phyloP scores from a whole-genome alignment of 2,888 invertebrate species.

The Flabesymbios commensalis region DNA sequence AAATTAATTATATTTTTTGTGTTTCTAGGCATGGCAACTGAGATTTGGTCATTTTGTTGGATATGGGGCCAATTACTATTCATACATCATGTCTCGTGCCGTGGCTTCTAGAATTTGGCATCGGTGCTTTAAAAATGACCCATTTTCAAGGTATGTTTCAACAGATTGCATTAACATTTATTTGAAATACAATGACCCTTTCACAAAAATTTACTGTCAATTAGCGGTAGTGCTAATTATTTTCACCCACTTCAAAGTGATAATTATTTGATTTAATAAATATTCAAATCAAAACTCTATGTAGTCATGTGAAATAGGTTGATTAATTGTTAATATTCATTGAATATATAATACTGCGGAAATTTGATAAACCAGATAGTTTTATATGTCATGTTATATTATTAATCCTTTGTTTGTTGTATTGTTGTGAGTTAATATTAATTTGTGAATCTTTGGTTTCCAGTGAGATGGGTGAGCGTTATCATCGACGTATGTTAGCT shows the following conservation, averaged over 20 bases:
- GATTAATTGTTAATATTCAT: background rate
- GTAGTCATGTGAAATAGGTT: background rate
- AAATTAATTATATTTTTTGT: too few relatives aligned
- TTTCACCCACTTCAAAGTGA: too few relatives aligned
- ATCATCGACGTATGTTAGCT: slow-evolving; percentile 76
- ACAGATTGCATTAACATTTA: background rate
- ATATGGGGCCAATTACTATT: slow-evolving; percentile 98
- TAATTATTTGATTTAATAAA: too few relatives aligned
- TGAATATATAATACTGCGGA: background rate
- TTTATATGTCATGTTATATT: background rate
- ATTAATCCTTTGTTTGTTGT: background rate
- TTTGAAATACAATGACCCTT: background rate
- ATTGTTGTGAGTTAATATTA: background rate
- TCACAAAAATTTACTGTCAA: background rate
- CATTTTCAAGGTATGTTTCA: slow-evolving; percentile 53
- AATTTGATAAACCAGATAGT: background rate
- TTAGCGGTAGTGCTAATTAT: too few relatives aligned
- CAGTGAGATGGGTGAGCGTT: slow-evolving; percentile 77
- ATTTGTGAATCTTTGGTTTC: slow-evolving; percentile 37
- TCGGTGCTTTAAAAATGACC: slow-evolving; percentile 75
- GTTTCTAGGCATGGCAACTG: slow-evolving; percentile 83
- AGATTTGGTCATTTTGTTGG: slow-evolving; percentile 95
- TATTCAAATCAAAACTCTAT: too few relatives aligned
- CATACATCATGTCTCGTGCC: slow-evolving; percentile 92
- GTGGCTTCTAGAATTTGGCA: slow-evolving; percentile 94